These are phyloP conservation scores for Uromys caudimaculatus DNA, from an alignment of 2,797 vertebrate genomes.

Conservation along the genomic window DNA sequence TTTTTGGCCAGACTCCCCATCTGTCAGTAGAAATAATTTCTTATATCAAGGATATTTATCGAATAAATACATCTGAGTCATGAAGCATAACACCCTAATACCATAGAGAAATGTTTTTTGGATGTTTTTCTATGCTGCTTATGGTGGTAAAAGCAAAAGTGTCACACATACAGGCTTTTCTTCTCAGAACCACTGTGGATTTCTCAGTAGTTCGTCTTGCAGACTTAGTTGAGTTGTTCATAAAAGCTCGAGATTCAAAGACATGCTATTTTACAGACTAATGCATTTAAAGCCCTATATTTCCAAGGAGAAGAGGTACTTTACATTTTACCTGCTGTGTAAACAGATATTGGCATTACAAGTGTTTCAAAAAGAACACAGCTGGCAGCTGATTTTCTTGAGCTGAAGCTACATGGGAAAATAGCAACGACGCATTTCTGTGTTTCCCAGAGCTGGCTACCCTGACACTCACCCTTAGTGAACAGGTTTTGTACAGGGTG, in stretches of 20 bases:
- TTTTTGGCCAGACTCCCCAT: not conserved
- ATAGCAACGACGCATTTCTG: not conserved
- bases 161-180: not conserved
- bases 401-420: not conserved
- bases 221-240: not conserved
- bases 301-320: not conserved
- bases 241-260: not conserved
- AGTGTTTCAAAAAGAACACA: constrained; percentile 5
- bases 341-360: not conserved
- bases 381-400: not conserved
- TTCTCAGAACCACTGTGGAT: not conserved
- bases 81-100: constrained; percentile 17
- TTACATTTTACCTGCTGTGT: not conserved
- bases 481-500: constrained; percentile 15
- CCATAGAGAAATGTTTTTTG: not conserved
- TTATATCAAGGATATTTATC: not conserved
- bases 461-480: not conserved
- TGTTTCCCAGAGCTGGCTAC: not conserved
- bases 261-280: not conserved
- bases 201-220: not conserved
- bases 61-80: not conserved
- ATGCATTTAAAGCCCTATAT: not conserved
- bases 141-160: not conserved
- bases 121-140: not conserved
- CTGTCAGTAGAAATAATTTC: not conserved